Percentiles rank a stretch among this genome's conserved stretches.
Conservation (phyloP, 2,113 vertebrate species). For the Cyanistes caeruleus region DNA sequence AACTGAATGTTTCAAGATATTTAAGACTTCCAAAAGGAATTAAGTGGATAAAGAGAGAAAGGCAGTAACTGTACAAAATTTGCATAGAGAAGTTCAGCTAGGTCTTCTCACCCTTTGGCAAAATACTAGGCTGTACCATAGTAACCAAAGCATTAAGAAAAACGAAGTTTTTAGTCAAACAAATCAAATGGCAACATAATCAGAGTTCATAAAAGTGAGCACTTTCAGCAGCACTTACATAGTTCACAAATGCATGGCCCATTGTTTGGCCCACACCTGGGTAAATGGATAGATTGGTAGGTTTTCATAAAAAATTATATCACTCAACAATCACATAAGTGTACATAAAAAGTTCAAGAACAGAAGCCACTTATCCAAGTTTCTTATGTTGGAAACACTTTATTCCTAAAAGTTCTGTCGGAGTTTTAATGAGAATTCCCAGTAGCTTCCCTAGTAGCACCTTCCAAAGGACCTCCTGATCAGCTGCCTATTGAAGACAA, state of each 20-base stretch:
- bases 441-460: background rate
- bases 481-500: background rate
- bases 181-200: background rate
- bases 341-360: background rate
- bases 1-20: background rate
- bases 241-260: background rate
- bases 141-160: background rate
- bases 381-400: background rate
- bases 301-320: background rate
- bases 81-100: background rate
- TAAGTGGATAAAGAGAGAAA: background rate
- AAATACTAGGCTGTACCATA: background rate
- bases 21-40: background rate
- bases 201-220: background rate
- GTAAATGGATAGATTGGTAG: background rate
- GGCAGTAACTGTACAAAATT: background rate
- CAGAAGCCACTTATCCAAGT: background rate
- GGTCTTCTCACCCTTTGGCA: background rate
- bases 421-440: background rate
- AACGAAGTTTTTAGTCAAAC: background rate
- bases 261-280: background rate
- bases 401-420: background rate
- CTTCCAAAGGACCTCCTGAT: background rate
- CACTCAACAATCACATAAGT: background rate
- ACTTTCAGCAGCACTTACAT: rapidly evolving